Base-by-base conservation (phyloP, 2,113 vertebrate species). In the Sturnira hondurensis region DNA sequence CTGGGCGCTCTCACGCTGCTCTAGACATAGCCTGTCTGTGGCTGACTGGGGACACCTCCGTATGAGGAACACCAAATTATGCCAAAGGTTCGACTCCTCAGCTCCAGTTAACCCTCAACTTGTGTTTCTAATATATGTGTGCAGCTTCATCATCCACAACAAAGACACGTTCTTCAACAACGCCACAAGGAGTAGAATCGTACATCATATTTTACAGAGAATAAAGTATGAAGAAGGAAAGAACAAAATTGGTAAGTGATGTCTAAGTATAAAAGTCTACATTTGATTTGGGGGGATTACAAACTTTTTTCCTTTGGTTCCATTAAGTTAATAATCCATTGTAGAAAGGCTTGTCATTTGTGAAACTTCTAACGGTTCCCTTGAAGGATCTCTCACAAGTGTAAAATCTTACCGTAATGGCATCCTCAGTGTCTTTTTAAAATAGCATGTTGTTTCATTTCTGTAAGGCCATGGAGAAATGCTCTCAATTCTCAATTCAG, bases 91-190 rank as follows among this genome's bases (percentile, higher is more conserved):
- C 61, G 33, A 31, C 10, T 33, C 50, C 20, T 86, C 7, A 4
- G 28, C 52, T 91, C 43, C 76, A 58, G 36, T 67, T 89, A 96
- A 89, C 61, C 56, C 38, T 96, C 65, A 45, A 26, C 86, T 81
- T 86, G 96, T 98, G 9, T 96, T 97, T 96, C 97, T 97, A 47
- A 74, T 96, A 5, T 98, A 19, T 98, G 97, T 96, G 70, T 96
- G 26, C 92, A 99, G 99, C 98, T 99, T 99, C 98, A 99, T 99
- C 98, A 99, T 99, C 97, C 99, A 99, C 98, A 99, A 99, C 98
- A 99, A 99, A 98, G 99, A 99, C 36, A 99, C 99, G 13, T 99
- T 99, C 98, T 99, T 99, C 98, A 99, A 99, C 97, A 99, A 99
- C 19, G 99, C 99, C 97, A 99, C 99, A 19, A 99, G 99, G 97